Evolutionary conservation across 2,797 vertebrate genomes (phyloP).

Genomic region (Chlorospingus flavigularis): DNA sequence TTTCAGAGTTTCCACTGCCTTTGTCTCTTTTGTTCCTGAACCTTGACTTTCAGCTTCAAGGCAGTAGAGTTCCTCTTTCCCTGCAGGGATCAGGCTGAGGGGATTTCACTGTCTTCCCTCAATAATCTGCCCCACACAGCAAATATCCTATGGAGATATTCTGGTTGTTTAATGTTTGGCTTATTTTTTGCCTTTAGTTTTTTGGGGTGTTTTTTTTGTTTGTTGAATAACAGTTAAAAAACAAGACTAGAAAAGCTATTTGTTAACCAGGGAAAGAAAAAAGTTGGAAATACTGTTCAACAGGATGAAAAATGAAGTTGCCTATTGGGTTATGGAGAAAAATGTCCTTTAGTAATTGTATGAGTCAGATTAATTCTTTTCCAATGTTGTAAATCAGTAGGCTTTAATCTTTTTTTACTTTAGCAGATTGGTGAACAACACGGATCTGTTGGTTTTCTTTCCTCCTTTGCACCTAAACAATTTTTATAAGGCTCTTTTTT

Average conservation of each 20-base stretch:
- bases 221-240: neutral
- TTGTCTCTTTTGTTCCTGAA: neutral
- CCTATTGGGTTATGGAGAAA: neutral
- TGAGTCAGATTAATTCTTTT: conserved; percentile 48
- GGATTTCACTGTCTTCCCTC: neutral
- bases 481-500: neutral
- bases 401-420: neutral
- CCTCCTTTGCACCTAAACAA: neutral
- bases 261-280: neutral
- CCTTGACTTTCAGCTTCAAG: neutral
- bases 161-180: neutral
- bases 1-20: neutral
- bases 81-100: neutral
- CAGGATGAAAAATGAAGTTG: conserved; percentile 3
- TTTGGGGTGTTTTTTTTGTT: neutral
- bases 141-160: neutral
- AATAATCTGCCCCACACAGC: neutral
- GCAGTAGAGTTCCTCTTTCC: neutral
- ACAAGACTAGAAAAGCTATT: neutral
- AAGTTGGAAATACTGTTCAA: neutral
- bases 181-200: neutral
- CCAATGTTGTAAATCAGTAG: neutral
- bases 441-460: neutral
- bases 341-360: conserved; percentile 5
- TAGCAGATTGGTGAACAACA: neutral